These are phyloP conservation scores for Cetoscarus ocellatus DNA, from an alignment of 2,797 vertebrate species.

Conservation along the genomic window DNA sequence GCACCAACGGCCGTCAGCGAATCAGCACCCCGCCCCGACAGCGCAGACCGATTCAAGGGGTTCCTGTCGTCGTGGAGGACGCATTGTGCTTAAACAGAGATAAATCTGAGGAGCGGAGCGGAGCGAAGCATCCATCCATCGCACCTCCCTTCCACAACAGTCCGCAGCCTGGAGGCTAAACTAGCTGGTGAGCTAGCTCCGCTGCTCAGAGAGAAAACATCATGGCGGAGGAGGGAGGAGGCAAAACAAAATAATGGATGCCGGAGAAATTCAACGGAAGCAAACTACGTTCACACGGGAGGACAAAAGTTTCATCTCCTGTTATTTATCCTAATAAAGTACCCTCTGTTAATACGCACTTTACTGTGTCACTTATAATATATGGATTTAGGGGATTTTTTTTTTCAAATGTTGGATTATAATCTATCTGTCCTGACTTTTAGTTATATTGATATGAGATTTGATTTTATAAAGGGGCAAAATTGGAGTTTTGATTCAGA, in stretches of 20 bases:
- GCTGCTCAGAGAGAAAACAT: constrained; percentile 79
- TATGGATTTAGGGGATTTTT: too few relatives aligned
- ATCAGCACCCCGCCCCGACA: constrained; percentile 40
- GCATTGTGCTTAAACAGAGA: constrained; percentile 66
- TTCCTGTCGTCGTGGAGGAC: constrained; percentile 20
- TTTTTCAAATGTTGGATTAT: too few relatives aligned
- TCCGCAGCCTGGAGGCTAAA: constrained; percentile 53
- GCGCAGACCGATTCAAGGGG: constrained; percentile 25
- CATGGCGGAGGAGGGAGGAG: constrained; percentile 84
- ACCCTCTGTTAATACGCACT: too few relatives aligned
- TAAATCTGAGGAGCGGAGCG: constrained; percentile 55
- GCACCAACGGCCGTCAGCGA: constrained; percentile 39
- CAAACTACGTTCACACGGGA: not conserved
- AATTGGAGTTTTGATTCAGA: too few relatives aligned
- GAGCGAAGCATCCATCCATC: constrained; percentile 72
- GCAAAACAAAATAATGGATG: constrained; percentile 82
- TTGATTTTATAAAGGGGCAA: too few relatives aligned
- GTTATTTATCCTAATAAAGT: too few relatives aligned
- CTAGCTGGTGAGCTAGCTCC: constrained; percentile 50
- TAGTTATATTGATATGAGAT: too few relatives aligned
- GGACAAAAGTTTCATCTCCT: too few relatives aligned
- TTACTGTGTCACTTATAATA: too few relatives aligned
- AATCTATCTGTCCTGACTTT: too few relatives aligned
- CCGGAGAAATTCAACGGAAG: constrained; percentile 74
- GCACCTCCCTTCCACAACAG: constrained; percentile 73